Conservation (phyloP, 2,888 invertebrate genomes). For the Standfussiana lucernea region DNA sequence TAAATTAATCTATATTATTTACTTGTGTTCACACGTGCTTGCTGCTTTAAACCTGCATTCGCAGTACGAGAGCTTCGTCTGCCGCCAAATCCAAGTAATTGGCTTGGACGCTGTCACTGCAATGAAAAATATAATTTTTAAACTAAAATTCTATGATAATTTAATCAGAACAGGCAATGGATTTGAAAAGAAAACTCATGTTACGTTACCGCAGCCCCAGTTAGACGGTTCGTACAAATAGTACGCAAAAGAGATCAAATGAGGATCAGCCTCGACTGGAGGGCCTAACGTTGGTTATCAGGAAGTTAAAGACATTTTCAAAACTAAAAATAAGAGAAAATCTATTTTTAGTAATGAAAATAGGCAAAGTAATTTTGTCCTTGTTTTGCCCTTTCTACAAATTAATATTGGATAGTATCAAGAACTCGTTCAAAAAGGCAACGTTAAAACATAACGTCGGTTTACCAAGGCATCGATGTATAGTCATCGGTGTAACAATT, state of each 20-base stretch:
- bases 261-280: background rate
- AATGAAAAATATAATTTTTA: conserved; percentile 67
- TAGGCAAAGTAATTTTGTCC: background rate
- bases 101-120: conserved; percentile 84
- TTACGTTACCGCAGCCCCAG: too few species aligned
- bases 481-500: too few species aligned
- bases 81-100: conserved; percentile 82
- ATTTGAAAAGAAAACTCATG: background rate
- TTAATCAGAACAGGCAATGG: background rate
- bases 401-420: background rate
- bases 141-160: background rate
- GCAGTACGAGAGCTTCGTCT: conserved; percentile 86
- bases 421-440: too few species aligned
- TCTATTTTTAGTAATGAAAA: background rate
- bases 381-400: background rate
- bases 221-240: background rate
- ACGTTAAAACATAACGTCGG: too few species aligned
- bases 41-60: conserved; percentile 82
- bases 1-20: conserved; percentile 10
- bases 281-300: background rate
- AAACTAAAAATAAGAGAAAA: background rate
- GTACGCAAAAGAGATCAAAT: background rate
- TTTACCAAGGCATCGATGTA: too few species aligned
- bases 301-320: background rate
- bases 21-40: background rate